phyloP scores from a whole-genome alignment of 2,888 invertebrate genomes.

The Zelleria hepariella region DNA sequence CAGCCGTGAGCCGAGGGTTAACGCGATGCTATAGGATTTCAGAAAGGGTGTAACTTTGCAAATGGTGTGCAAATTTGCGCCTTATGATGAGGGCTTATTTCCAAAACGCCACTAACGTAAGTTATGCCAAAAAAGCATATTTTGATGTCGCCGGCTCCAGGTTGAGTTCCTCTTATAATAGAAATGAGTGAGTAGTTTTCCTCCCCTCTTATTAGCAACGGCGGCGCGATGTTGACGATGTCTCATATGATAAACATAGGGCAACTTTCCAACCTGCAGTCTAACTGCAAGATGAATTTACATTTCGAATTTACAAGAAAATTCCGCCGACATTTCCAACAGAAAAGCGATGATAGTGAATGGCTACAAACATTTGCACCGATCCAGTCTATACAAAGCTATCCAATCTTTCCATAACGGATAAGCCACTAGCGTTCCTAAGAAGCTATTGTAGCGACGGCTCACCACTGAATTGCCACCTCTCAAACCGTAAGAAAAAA shows the following conservation, averaged over 20 bases:
- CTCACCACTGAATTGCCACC: too few relatives aligned
- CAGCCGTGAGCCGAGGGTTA: neutral
- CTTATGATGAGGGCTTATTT: slow-evolving; percentile 23
- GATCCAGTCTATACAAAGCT: neutral
- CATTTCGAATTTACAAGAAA: too few relatives aligned
- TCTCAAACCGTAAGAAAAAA: too few relatives aligned
- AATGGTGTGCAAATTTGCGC: slow-evolving; percentile 28
- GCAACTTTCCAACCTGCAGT: too few relatives aligned
- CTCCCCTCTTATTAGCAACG: neutral
- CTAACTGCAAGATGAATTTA: too few relatives aligned
- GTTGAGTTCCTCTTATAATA: neutral
- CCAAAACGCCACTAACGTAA: slow-evolving; percentile 25
- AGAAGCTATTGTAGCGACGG: too few relatives aligned
- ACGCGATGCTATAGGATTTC: slow-evolving; percentile 14
- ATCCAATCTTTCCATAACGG: neutral
- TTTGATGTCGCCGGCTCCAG: slow-evolving; percentile 17
- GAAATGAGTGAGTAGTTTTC: neutral
- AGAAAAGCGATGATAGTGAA: neutral
- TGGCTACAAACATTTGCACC: slow-evolving; percentile 1
- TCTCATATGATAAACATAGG: neutral
- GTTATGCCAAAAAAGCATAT: slow-evolving; percentile 18
- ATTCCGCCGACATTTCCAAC: too few relatives aligned
- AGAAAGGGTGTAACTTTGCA: slow-evolving; percentile 23
- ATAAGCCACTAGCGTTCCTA: neutral
- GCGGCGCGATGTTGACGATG: neutral